Evolutionary conservation across 2,797 vertebrate species (phyloP), one percentile per base, ranked within the genome.

Genomic region (Phrynocephalus guinanensis): DNA sequence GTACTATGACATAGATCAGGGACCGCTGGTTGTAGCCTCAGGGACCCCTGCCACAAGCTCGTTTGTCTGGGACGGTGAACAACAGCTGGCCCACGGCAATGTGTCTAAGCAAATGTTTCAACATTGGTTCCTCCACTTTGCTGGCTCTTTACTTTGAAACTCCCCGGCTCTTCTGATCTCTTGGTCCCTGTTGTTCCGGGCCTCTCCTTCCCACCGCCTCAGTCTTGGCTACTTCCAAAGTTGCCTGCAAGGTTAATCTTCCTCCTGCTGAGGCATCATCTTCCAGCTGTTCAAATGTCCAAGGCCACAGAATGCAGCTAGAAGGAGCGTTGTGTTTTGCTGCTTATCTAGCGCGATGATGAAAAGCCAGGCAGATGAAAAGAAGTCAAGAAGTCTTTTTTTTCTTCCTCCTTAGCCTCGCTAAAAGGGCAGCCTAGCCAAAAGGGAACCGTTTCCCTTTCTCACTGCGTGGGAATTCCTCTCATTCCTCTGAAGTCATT

Each of bases 361-460:
- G 80, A 87, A 87, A 87, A 83, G 86, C 2, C 5, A 56, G 30
- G 80, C 22, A 78, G 86, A 87, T 87, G 75, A 83, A 87, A 87
- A 30, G 63, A n/a, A 77, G 68, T 66, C 75, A 33, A 70, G 24
- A 22, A 50, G 80, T 22, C 13, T 70, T 44, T 44, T 44, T 70
- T 44, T 44, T 44, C 38, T 30, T 24, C 48, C 60, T 70, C 60
- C 1, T 68, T 76, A 56, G 30, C 63, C 63, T 60, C 33, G 63
- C 79, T 33, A 38, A 24, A 18, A 85, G 48, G 83, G 79, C 70
- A 81, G 56, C 73, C 63, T 38, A 68, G 38, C 73, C 15, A 71
- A 56, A 50, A 7, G 20, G 66, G 48, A 78, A 70, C 15, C 0
- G 2, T 63, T 38, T 66, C 24, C 33, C 8, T 18, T 28, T 28